A percentile compares a stretch with the other conserved stretches of the same genome.
Conservation (phyloP, 2,888 invertebrate genomes). For the Callimorpha dominula region DNA sequence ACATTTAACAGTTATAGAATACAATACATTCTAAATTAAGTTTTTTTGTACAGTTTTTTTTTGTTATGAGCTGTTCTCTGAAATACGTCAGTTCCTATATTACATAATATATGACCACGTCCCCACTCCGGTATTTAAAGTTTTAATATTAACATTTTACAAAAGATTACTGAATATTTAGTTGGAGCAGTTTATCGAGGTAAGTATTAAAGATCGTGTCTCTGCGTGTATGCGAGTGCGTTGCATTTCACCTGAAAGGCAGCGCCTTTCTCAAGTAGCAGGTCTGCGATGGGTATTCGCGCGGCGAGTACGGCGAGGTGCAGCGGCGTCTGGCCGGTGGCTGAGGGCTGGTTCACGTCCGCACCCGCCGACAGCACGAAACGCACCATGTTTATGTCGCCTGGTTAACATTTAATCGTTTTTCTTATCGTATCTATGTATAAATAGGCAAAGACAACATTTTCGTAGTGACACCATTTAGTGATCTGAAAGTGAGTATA, state of each 20-base stretch:
- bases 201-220: too few species aligned
- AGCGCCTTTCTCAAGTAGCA: constrained; percentile 83
- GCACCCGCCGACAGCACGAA: constrained; percentile 80
- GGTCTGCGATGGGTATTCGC: constrained; percentile 65
- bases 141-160: too few species aligned
- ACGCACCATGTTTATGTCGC: constrained; percentile 74
- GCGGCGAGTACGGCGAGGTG: constrained; percentile 79
- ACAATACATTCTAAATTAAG: too few species aligned
- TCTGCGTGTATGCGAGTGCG: neutral
- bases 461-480: neutral
- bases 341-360: constrained; percentile 74
- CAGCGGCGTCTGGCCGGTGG: constrained; percentile 77
- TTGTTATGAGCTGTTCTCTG: too few species aligned
- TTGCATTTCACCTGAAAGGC: constrained; percentile 61
- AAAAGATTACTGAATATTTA: too few species aligned
- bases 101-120: too few species aligned
- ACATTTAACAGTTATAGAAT: too few species aligned
- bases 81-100: too few species aligned
- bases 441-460: neutral
- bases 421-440: neutral
- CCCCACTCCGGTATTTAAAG: too few species aligned
- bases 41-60: too few species aligned
- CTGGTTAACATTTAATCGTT: constrained; percentile 48
- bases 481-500: too few species aligned
- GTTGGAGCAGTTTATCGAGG: too few species aligned